Percentiles rank a stretch among this genome's conserved stretches.
Conservation (phyloP, 1,140 invertebrate species). For the Contarinia nasturtii region DNA sequence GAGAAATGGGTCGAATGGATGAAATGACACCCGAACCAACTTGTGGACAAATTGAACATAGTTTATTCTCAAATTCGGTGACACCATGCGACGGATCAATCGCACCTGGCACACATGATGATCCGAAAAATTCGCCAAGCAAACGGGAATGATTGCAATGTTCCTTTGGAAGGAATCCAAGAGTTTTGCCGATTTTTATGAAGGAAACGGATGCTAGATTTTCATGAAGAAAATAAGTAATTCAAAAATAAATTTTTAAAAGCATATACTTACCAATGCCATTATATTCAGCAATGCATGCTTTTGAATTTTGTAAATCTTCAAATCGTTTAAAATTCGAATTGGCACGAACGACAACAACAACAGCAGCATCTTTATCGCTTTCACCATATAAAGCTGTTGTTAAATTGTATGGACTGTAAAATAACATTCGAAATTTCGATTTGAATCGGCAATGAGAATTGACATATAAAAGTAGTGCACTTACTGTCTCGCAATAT, state of each 20-base stretch:
- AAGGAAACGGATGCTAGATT: slow-evolving; percentile 36
- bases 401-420: slow-evolving; percentile 31
- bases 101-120: slow-evolving; percentile 37
- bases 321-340: slow-evolving; percentile 23
- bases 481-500: slow-evolving; percentile 42
- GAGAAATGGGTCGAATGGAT: too few relatives aligned
- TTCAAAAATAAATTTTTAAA: too few relatives aligned
- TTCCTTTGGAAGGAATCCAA: slow-evolving; percentile 20
- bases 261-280: slow-evolving; percentile 32
- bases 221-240: background rate
- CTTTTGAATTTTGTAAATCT: slow-evolving; percentile 32
- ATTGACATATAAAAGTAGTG: too few relatives aligned
- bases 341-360: slow-evolving; percentile 33
- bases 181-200: slow-evolving; percentile 26
- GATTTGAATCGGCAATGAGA: background rate
- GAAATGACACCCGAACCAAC: too few relatives aligned
- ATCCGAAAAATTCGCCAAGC: slow-evolving; percentile 32
- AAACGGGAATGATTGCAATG: slow-evolving; percentile 34
- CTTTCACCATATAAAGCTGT: slow-evolving; percentile 34
- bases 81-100: slow-evolving; percentile 24
- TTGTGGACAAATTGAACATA: slow-evolving; percentile 15
- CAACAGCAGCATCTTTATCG: slow-evolving; percentile 23
- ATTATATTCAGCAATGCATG: slow-evolving; percentile 44
- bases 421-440: slow-evolving; percentile 7
- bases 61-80: slow-evolving; percentile 9